phyloP scores from a whole-genome alignment of 2,113 vertebrate species.

The Tichodroma muraria region DNA sequence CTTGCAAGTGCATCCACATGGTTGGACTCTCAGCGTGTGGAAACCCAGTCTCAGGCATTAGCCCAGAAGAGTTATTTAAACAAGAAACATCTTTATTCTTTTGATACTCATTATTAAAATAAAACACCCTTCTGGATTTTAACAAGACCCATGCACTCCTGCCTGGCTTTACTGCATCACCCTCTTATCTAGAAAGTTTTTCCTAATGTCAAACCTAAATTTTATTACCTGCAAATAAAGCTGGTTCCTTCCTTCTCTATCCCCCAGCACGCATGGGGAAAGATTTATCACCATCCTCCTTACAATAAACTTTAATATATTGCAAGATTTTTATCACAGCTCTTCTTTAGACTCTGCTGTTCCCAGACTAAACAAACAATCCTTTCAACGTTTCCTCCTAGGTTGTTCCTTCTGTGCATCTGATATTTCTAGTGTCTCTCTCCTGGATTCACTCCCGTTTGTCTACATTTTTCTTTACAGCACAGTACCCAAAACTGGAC shows the following conservation, averaged over 20 bases:
- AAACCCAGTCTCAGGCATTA: background rate
- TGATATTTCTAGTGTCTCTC: slow-evolving; percentile 7
- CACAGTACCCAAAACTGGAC: slow-evolving; percentile 46
- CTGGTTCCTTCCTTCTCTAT: background rate
- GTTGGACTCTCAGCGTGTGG: background rate
- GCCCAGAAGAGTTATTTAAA: background rate
- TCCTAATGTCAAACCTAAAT: background rate
- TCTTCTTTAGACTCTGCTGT: slow-evolving; percentile 5
- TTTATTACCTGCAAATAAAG: background rate
- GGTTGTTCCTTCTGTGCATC: slow-evolving; percentile 17
- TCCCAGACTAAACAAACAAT: slow-evolving; percentile 56
- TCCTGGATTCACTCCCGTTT: slow-evolving; percentile 41
- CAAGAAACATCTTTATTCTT: background rate
- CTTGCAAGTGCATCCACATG: background rate
- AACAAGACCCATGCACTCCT: background rate
- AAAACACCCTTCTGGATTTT: background rate
- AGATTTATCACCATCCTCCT: slow-evolving; percentile 17
- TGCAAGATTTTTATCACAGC: slow-evolving; percentile 34
- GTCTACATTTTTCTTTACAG: slow-evolving; percentile 45
- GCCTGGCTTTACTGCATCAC: background rate
- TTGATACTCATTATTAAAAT: background rate
- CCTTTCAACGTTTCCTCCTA: slow-evolving; percentile 47
- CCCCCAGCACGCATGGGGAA: background rate
- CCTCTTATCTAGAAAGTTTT: background rate
- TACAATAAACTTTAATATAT: slow-evolving; percentile 28